phyloP scores from a whole-genome alignment of 2,113 vertebrate species.

The Apteryx owenii region DNA sequence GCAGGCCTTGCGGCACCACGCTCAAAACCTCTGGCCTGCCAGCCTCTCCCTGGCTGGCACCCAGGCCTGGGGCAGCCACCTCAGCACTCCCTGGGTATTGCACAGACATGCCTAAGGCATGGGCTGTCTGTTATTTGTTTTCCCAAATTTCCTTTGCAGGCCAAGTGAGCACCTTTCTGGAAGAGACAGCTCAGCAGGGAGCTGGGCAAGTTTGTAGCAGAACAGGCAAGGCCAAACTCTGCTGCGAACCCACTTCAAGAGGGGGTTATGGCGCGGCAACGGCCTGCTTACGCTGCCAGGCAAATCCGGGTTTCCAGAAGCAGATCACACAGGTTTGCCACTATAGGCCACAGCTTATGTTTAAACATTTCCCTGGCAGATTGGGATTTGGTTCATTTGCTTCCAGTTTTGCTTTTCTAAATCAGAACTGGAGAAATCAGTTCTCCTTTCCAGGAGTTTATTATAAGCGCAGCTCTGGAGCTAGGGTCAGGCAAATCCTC shows the following conservation, averaged over 20 bases:
- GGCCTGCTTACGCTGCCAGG: background rate
- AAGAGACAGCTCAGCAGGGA: accelerated
- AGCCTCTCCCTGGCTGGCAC: too few relatives aligned
- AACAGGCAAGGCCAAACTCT: background rate
- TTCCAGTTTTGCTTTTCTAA: background rate
- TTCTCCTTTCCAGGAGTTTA: background rate
- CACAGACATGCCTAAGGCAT: too few relatives aligned
- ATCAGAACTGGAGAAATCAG: background rate
- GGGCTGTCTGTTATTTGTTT: background rate
- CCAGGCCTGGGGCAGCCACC: too few relatives aligned
- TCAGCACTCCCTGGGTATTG: too few relatives aligned
- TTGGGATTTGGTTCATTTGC: background rate
- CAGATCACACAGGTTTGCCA: too few relatives aligned
- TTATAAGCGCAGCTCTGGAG: background rate
- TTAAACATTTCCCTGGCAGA: background rate
- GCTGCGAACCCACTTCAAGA: background rate
- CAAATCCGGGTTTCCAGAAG: background rate
- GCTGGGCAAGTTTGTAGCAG: background rate
- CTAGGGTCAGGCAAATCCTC: background rate
- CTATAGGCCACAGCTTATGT: background rate
- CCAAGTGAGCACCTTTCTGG: background rate
- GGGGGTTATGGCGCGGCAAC: background rate
- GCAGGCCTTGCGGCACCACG: too few relatives aligned
- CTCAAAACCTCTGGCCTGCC: too few relatives aligned
- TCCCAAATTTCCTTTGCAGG: background rate